Base-by-base conservation (phyloP, 2,797 vertebrate genomes). In the Philypnodon macrostomus region DNA sequence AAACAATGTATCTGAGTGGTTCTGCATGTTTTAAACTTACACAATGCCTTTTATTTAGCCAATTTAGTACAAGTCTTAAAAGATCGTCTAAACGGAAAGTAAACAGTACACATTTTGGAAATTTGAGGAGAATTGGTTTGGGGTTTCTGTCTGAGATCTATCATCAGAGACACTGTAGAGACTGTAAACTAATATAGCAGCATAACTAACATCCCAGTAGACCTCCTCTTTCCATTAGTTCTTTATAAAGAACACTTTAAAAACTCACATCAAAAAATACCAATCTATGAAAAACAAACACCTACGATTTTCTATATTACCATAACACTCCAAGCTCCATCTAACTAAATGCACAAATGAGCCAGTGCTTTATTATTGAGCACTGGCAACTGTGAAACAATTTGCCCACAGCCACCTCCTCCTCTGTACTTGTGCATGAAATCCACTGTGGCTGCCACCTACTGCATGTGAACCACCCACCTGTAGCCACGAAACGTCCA, bases 391-490 rank as follows among this genome's bases (percentile, higher is more conserved):
- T 73, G 70, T 58, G 47, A 83, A 83, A 75, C 57, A 63, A 58
- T 73, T 76, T 80, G 74, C 79, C 81, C 74, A 81, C 71, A 81
- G 76, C 75, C 77, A 76, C 74, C 75, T 83, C 74, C 75, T 83
- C 80, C 79, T 77, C 83, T 81, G 73, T 85, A 71, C 68, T 79
- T 70, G 15, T 66, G 64, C 67, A 53, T 58, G 59, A 79, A 83
- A 75, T 82, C 80, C 79, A 59, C 80, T 60, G 69, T 41, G 74
- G 70, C 78, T 77, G 79, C 83, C 79, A 85, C 81, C 77, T 86
- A 79, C 83, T 80, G 64, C 70, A 68, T 63, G 76, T 45, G 58
- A 70, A 70, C 84, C 84, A 84, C 84, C 81, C 85, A 85, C 81
- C 84, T 86, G 80, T 81, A 85, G 83, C 63, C 67, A 78, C 59